Base-by-base conservation (phyloP, 1,140 invertebrate species). In the Drosophila nasuta region DNA sequence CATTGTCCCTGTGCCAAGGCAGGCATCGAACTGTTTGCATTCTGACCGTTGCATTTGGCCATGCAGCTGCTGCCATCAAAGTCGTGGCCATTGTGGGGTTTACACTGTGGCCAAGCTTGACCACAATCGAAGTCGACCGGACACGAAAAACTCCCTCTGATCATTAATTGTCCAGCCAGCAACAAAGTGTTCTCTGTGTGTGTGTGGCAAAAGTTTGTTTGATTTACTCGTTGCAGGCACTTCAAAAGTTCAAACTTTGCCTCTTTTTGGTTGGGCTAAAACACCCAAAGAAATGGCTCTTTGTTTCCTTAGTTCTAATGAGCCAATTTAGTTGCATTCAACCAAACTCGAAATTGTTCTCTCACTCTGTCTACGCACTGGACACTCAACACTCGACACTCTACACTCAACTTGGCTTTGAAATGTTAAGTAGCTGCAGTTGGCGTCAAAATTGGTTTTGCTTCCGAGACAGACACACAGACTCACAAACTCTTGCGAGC, bases 301-400 rank as follows among this genome's bases (percentile, higher is more conserved):
- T 77, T 88, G 83, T 81, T 76, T 77, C 30, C 71, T 69, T 79
- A 30, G 65, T 69, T 69, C 85, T 88, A 88, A 88, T 88, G 83
- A 88, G 83, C 74, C 83, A 89, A 88, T 88, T 88, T 88, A 89
- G 83, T 88, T 88, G 83, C 83, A 88, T 80, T 72, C 72, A 79
- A 79, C 76, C 79, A 43, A 28, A 64, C 35, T 52, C 35, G 33
- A 68, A 87, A 80, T 88, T 77, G 68, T 76, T 76, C 69, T 43
- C 60, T 66, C 67, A 25, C 20, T 51, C 54, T 54, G 62, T 65
- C 59, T 79, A 65, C 60, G 70, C 62, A 72, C 69, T 73, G 41
- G 25, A 59, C 38, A 52, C 30, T 33, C 30, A 33, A 33, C 30
- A 33, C 30, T 38, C 35, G 8, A 38, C 35, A 38, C 30, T 38